A percentile compares a stretch with the other conserved stretches of the same genome.
phyloP scores from a whole-genome alignment of 92 coral and sea anemone species.

The Parazoanthus atlanticus region DNA sequence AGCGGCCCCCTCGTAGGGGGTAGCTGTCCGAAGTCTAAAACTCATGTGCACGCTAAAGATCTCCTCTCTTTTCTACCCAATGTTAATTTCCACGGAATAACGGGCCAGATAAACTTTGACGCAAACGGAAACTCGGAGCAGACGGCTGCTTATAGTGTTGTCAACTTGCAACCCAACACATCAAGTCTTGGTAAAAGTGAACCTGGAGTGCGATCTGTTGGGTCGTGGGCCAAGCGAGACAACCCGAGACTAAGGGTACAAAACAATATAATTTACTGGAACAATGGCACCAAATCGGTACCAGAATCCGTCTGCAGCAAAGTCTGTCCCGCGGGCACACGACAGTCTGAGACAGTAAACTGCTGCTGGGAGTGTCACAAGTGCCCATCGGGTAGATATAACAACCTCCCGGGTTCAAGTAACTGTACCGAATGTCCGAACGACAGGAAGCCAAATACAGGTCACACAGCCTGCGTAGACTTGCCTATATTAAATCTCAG shows the following conservation, averaged over 20 bases:
- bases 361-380: slow-evolving; percentile 84
- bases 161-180: slow-evolving; percentile 58
- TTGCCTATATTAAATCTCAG: slow-evolving; percentile 54
- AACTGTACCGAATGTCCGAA: slow-evolving; percentile 66
- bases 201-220: slow-evolving; percentile 60
- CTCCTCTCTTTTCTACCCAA: slow-evolving; percentile 46
- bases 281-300: slow-evolving; percentile 52
- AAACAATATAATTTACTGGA: slow-evolving; percentile 55
- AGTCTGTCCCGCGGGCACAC: slow-evolving; percentile 68
- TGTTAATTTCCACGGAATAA: slow-evolving; percentile 67
- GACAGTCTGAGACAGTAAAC: slow-evolving; percentile 55
- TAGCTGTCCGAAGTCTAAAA: slow-evolving; percentile 32
- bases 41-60: slow-evolving; percentile 48
- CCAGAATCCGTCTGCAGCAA: slow-evolving; percentile 74
- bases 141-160: slow-evolving; percentile 73
- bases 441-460: slow-evolving; percentile 58
- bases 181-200: slow-evolving; percentile 6
- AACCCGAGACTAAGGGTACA: slow-evolving; percentile 44
- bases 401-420: slow-evolving; percentile 52
- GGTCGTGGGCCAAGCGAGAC: slow-evolving; percentile 65
- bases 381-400: slow-evolving; percentile 56
- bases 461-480: slow-evolving; percentile 56
- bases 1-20: neutral
- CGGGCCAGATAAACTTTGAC: slow-evolving; percentile 70
- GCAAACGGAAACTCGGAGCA: slow-evolving; percentile 69